Base-by-base conservation (phyloP, 2,113 vertebrate species). In the Tetrao urogallus region DNA sequence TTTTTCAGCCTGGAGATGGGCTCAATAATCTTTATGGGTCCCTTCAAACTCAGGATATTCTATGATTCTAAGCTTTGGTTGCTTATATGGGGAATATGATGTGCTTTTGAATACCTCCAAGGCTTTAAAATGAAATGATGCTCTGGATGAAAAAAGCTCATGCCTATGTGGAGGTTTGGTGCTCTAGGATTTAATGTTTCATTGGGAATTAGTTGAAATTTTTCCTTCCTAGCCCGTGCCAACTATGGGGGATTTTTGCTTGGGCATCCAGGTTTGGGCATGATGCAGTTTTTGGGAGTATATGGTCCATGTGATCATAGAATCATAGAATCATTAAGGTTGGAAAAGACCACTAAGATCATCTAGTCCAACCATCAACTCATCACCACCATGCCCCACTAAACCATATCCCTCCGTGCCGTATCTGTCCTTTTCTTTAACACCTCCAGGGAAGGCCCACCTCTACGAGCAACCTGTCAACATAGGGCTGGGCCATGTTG, bases 281-380 rank as follows among this genome's bases (percentile, higher is more conserved):
- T 1, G 1, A 36, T 16, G 6, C 22, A 64, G 34, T 5, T 82
- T 40, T n/a, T 25, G 40, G n/a, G 40, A 65, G 56, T 0, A 0
- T 28, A 21, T 25, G 48, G 42, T 74, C 36, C 2, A 0, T 8
- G 20, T 54, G 30, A 27, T 50, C 13, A 2, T 10, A 60, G 24
- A 52, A 28, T 28, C 25, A 28, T 16, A 60, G 50, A 52, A 28
- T 28, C 14, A 28, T 16, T 54, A 54, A 54, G 52, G 25, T 54
- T 54, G 52, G 52, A 54, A 28, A 54, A 54, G 27, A 54, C 8
- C 27, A 54, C 52, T 54, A 16, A 54, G 52, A 54, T 54, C 50
- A 52, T 15, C 25, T 52, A 27, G 50, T 28, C 25, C 50, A 28
- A 27, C 15, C 25, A 15, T 54, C 25, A 16, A 27, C 52, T 14